Evolutionary conservation across 2,113 vertebrate species (phyloP).

Genomic region (Nasalis larvatus): DNA sequence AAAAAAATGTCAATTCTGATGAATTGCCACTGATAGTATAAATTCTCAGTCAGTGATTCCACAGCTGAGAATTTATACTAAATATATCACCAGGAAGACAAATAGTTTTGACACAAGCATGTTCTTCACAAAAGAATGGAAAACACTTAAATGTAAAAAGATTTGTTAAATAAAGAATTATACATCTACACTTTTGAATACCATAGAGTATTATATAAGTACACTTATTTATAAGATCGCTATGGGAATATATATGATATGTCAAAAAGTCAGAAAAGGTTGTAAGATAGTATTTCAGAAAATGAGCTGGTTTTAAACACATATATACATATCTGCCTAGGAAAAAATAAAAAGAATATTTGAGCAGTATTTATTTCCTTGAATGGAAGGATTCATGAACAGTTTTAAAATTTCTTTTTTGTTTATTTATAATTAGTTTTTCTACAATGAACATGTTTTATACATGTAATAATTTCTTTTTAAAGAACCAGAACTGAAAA

Average conservation of each 20-base stretch:
- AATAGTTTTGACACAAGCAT: not conserved
- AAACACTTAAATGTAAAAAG: not conserved
- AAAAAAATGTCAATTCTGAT: not conserved
- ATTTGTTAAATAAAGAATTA: not conserved
- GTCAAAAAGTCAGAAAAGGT: not conserved
- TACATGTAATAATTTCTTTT: not conserved
- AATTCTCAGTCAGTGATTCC: not conserved
- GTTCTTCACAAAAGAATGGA: not conserved
- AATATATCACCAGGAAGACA: constrained; percentile 18
- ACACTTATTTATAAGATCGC: not conserved
- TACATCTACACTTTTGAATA: not conserved
- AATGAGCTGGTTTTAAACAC: not conserved
- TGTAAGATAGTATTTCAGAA: constrained; percentile 6
- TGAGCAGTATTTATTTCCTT: not conserved
- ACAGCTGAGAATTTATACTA: constrained; percentile 15
- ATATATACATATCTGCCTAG: not conserved
- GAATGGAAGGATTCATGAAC: not conserved
- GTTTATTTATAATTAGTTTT: constrained; percentile 16
- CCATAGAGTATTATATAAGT: not conserved
- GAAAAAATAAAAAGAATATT: not conserved
- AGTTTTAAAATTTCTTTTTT: not conserved
- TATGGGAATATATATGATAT: not conserved
- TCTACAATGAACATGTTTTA: not conserved
- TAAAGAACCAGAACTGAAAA: not conserved
- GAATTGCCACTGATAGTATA: not conserved